Evolutionary conservation across 2,888 invertebrate species (phyloP).

Genomic region (Epinotia brunnichana): DNA sequence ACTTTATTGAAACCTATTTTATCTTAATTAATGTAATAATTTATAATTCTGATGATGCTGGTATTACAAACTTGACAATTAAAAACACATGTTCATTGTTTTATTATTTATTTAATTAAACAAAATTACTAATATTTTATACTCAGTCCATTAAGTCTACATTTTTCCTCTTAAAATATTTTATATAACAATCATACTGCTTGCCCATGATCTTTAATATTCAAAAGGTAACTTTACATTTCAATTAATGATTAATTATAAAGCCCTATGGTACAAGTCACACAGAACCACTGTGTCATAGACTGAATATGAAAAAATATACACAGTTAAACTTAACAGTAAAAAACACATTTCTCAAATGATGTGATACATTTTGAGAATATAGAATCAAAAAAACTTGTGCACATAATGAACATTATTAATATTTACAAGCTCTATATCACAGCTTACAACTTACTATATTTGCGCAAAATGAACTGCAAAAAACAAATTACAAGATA

Average conservation of each 20-base stretch:
- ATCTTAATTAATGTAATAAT: constrained; percentile 48
- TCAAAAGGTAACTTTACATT: constrained; percentile 25
- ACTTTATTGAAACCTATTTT: constrained; percentile 70
- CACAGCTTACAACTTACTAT: constrained; percentile 77
- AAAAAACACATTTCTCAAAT: constrained; percentile 43
- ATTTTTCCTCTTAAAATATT: constrained; percentile 72
- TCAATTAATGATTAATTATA: constrained; percentile 14
- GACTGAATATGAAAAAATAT: constrained; percentile 32
- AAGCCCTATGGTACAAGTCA: constrained; percentile 21
- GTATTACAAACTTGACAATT: background rate
- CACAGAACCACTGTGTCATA: constrained; percentile 17
- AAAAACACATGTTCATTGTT: constrained; percentile 57
- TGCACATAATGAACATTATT: constrained; percentile 50
- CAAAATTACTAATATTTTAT: constrained; percentile 76
- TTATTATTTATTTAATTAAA: constrained; percentile 71
- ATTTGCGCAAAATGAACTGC: constrained; percentile 59
- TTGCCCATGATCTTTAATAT: constrained; percentile 64
- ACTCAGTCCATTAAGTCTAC: constrained; percentile 75
- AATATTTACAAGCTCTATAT: constrained; percentile 80
- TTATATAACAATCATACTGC: constrained; percentile 65
- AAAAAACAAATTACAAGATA: constrained; percentile 32
- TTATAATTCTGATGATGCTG: background rate
- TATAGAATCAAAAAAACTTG: constrained; percentile 41
- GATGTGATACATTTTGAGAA: constrained; percentile 34
- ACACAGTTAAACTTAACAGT: constrained; percentile 42